Conservation (phyloP, 2,113 vertebrate species). For the Campylomormyrus tamandua region DNA sequence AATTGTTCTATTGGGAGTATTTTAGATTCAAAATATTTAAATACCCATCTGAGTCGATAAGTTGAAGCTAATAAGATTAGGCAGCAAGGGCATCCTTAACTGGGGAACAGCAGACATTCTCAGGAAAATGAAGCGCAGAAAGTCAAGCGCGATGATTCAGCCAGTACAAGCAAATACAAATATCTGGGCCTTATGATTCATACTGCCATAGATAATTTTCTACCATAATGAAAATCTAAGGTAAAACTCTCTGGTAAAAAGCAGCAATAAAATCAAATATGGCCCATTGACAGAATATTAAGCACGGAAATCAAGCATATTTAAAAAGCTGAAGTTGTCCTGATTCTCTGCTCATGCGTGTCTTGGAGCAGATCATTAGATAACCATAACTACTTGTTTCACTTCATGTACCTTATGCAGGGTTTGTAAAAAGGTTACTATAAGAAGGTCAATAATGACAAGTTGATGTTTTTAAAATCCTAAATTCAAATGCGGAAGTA, state of each 20-base stretch:
- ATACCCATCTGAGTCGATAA: slow-evolving; percentile 1
- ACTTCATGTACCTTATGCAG: not conserved
- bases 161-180: not conserved
- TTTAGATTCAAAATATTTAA: not conserved
- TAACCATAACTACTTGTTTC: not conserved
- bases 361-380: not conserved
- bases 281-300: not conserved
- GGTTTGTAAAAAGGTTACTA: not conserved
- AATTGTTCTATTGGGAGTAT: not conserved
- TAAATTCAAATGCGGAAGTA: not conserved
- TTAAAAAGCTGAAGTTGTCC: not conserved
- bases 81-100: not conserved
- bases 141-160: not conserved
- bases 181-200: not conserved
- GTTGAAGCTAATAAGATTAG: not conserved
- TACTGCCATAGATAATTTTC: not conserved
- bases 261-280: not conserved
- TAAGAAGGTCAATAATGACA: not conserved
- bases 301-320: not conserved
- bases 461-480: not conserved
- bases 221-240: not conserved
- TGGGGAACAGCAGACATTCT: not conserved
- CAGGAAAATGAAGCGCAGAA: not conserved
- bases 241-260: not conserved
- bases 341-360: not conserved